These are phyloP conservation scores for Pseudomyrmex concolor DNA, from an alignment of 1,140 invertebrate genomes.

Conservation along the genomic window DNA sequence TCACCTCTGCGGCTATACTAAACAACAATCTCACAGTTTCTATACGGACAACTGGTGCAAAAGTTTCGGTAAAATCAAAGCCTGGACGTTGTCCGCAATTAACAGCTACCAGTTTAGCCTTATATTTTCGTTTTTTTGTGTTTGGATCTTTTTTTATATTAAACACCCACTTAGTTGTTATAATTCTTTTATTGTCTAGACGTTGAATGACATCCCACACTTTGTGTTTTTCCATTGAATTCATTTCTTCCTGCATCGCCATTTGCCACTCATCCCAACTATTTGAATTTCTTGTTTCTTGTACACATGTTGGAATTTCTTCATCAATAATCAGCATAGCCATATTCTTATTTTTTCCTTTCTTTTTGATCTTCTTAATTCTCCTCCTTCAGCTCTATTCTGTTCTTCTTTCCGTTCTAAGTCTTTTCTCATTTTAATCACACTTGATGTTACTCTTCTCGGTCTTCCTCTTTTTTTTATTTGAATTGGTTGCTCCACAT, in stretches of 20 bases:
- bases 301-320: neutral
- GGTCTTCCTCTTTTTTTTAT: neutral
- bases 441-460: neutral
- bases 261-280: neutral
- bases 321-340: slow-evolving; percentile 13
- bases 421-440: neutral
- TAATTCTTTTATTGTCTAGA: neutral
- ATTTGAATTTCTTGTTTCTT: neutral
- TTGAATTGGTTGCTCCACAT: neutral
- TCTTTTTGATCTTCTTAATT: slow-evolving; percentile 13
- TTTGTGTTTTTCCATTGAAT: slow-evolving; percentile 15
- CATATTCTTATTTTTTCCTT: neutral
- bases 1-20: slow-evolving; percentile 6
- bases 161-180: slow-evolving; percentile 35
- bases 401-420: neutral
- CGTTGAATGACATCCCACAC: neutral
- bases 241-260: slow-evolving; percentile 34
- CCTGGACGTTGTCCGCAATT: slow-evolving; percentile 27
- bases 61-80: slow-evolving; percentile 39
- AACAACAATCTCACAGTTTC: slow-evolving; percentile 25
- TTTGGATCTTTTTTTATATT: slow-evolving; percentile 24
- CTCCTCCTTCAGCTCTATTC: neutral
- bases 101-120: slow-evolving; percentile 22
- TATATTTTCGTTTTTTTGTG: neutral
- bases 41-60: neutral